phyloP scores from a whole-genome alignment of 2,888 invertebrate species.

The Apodemia duryi region DNA sequence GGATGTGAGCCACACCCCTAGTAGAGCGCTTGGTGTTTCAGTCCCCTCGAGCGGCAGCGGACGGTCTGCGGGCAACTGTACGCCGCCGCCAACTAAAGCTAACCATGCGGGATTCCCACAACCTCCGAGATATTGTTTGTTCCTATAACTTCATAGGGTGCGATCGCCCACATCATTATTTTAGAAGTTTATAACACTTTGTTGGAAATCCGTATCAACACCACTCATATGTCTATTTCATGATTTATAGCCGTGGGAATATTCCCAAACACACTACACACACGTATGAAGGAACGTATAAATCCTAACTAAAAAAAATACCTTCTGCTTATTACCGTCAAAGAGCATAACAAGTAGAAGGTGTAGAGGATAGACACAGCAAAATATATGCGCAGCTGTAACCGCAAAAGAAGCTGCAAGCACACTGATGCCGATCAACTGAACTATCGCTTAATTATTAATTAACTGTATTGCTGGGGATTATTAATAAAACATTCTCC shows the following conservation, averaged over 20 bases:
- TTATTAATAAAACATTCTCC: conserved; percentile 78
- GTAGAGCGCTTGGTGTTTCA: conserved; percentile 32
- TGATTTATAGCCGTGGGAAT: conserved; percentile 77
- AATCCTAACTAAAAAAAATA: background rate
- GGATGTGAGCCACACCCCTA: conserved; percentile 44
- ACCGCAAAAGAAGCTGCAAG: conserved; percentile 33
- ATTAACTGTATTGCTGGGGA: conserved; percentile 70
- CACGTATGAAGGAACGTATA: background rate
- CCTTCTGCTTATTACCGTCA: background rate
- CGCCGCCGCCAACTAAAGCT: conserved; percentile 33
- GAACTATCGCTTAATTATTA: conserved; percentile 69
- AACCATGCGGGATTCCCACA: conserved; percentile 76
- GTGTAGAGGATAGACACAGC: background rate
- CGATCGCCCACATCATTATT: conserved; percentile 76
- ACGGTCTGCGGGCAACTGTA: conserved; percentile 37
- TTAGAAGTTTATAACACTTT: conserved; percentile 64
- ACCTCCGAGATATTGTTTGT: conserved; percentile 63
- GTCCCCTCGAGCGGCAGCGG: conserved; percentile 33
- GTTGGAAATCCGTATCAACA: conserved; percentile 74
- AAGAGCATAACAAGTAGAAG: background rate
- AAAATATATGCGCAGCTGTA: background rate
- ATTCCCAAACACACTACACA: background rate
- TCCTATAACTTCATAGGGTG: conserved; percentile 57
- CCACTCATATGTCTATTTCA: conserved; percentile 60
- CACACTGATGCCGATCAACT: conserved; percentile 57